Evolutionary conservation across 1,140 invertebrate species (phyloP).

Genomic region (Nasonia longicornis): DNA sequence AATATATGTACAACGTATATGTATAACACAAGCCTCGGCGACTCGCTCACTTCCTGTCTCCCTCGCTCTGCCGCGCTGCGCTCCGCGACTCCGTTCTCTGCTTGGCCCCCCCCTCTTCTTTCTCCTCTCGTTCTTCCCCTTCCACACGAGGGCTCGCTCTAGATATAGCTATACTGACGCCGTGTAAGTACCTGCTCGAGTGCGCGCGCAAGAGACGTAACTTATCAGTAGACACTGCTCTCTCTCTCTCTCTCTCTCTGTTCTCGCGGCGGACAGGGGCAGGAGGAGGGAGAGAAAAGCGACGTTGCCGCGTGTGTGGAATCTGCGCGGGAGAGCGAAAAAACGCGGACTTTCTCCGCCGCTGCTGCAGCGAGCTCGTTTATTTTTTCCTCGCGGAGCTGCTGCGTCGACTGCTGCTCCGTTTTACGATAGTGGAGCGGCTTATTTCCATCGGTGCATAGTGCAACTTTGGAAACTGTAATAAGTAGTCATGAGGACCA

Average conservation of each 20-base stretch:
- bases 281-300: neutral
- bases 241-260: too few relatives aligned
- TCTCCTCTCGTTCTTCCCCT: neutral
- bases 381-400: neutral
- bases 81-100: neutral
- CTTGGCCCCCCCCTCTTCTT: neutral
- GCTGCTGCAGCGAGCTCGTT: neutral
- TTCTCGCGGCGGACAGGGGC: neutral
- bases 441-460: too few relatives aligned
- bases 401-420: too few relatives aligned
- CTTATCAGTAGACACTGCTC: neutral
- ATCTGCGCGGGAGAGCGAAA: neutral
- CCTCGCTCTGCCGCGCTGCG: neutral
- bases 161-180: neutral
- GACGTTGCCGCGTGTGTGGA: neutral
- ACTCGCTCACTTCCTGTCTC: neutral
- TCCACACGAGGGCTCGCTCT: neutral
- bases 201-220: slow-evolving; percentile 1
- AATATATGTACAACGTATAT: neutral
- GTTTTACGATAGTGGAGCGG: too few relatives aligned
- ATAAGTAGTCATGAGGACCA: too few relatives aligned
- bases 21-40: neutral
- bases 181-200: neutral
- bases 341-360: slow-evolving; percentile 2
- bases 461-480: too few relatives aligned